These are phyloP conservation scores for Pempheris klunzingeri DNA, from an alignment of 2,797 vertebrate species.

Conservation along the genomic window DNA sequence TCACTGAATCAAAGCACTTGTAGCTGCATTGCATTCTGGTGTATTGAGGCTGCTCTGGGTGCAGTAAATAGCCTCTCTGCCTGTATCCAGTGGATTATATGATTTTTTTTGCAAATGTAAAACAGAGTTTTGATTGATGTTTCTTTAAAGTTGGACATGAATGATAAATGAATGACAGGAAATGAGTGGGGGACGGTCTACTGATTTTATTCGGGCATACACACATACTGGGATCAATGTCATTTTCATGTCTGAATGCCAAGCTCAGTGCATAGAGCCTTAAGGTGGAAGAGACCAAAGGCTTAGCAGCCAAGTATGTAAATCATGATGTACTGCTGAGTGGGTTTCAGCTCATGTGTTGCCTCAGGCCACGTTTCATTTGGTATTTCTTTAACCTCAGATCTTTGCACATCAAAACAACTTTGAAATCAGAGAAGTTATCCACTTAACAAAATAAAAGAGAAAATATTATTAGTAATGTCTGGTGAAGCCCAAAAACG, in stretches of 20 bases:
- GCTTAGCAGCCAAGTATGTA: neutral
- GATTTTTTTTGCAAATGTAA: neutral
- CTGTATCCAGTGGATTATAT: too few species aligned
- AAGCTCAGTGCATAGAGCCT: too few species aligned
- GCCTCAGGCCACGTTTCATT: neutral
- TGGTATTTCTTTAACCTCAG: neutral
- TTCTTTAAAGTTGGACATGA: neutral
- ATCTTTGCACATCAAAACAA: conserved; percentile 1
- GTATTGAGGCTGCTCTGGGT: too few species aligned
- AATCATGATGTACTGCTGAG: neutral
- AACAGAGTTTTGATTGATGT: neutral
- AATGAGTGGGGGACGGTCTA: too few species aligned
- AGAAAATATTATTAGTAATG: too few species aligned
- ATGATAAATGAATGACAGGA: neutral
- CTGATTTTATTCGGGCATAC: too few species aligned
- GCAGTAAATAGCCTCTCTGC: too few species aligned
- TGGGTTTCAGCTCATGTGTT: neutral
- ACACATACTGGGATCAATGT: too few species aligned
- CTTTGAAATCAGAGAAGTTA: conserved; percentile 3
- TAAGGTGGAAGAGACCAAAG: neutral
- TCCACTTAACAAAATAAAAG: neutral
- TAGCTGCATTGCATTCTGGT: too few species aligned
- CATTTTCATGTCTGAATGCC: too few species aligned
- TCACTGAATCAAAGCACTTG: too few species aligned
- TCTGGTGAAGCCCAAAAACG: too few species aligned